Base-by-base conservation (phyloP, 1,140 invertebrate species). In the Papilio polyxenes region DNA sequence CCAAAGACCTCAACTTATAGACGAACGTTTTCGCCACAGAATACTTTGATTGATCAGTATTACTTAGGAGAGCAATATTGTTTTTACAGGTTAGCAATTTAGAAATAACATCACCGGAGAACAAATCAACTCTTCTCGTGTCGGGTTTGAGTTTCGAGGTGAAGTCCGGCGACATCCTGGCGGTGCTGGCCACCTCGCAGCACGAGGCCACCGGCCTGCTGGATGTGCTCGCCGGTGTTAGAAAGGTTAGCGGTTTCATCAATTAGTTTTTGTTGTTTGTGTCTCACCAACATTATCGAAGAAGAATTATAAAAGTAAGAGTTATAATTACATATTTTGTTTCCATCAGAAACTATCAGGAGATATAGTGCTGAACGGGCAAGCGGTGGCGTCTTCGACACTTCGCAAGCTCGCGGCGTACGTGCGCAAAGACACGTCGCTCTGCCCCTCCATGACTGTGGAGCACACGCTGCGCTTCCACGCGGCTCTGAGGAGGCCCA, bases 161-260 rank as follows among this genome's bases (percentile, higher is more conserved):
- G 8, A 96, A 97, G 81, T 98, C 98, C 0, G 98, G 98, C 7
- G 98, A 99, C 94, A 96, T 99, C 15, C 92, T 99, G 81, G 98
- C 98, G 0, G 95, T 99, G 13, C 97, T 99, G 96, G 96, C 98
- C 0, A 99, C 98, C 0, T 95, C 96, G 88, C 97, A 97, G 82
- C 92, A 95, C 11, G 98, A 98, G 93, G 97, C 97, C 9, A 97
- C 97, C 7, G 96, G 97, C 1, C 94, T 99, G 17, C 93, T 99
- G 75, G 97, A 98, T 87, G 96, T 98, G 1, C 92, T 99, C 49
- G 96, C 97, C 8, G 97, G 98, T 11, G 95, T 96, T 23, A 95
- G 95, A 44, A 95, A 96, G 81, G 95, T 96, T 84, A 85, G 81
- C 11, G 15, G 15, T 51, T 20, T n/a, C 13, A n/a, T 37, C 20